Conservation (phyloP, 1,140 invertebrate genomes). For the Armadillidium nasatum region DNA sequence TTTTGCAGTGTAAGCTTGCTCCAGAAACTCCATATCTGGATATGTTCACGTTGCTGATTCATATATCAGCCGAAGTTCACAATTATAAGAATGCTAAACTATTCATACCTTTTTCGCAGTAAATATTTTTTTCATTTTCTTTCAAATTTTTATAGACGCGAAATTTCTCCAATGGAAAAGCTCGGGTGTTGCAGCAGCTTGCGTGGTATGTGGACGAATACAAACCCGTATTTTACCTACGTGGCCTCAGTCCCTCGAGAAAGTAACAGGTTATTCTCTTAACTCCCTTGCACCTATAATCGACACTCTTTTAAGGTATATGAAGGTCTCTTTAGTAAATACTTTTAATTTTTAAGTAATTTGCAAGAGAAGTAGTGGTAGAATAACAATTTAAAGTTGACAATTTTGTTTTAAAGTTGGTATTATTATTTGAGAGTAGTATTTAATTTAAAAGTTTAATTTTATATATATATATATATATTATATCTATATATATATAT, state of each 20-base stretch:
- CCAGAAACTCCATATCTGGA: neutral
- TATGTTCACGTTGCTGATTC: neutral
- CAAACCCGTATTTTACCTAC: conserved; percentile 22
- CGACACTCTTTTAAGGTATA: conserved; percentile 29
- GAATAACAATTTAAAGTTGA: too few relatives aligned
- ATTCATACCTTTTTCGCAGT: neutral
- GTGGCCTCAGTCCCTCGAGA: conserved; percentile 26
- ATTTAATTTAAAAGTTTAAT: too few relatives aligned
- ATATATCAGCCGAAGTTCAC: too few relatives aligned
- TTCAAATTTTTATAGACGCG: conserved; percentile 23
- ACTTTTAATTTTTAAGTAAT: too few relatives aligned
- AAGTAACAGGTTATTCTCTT: conserved; percentile 29
- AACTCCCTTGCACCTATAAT: conserved; percentile 30
- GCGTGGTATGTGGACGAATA: conserved; percentile 34
- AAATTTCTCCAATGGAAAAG: conserved; percentile 28
- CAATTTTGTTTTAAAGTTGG: too few relatives aligned
- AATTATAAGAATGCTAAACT: neutral
- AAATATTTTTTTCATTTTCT: conserved; percentile 1
- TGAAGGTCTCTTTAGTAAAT: neutral
- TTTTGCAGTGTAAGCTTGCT: neutral
- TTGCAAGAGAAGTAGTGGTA: too few relatives aligned
- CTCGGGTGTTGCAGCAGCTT: conserved; percentile 32
- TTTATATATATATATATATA: too few relatives aligned
- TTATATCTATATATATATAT: too few relatives aligned
- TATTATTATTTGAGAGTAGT: too few relatives aligned